Percentiles rank a stretch among this genome's conserved stretches.
phyloP scores from a whole-genome alignment of 37 sponge, comb jelly and placozoan species.

The Halichondria panicea region DNA sequence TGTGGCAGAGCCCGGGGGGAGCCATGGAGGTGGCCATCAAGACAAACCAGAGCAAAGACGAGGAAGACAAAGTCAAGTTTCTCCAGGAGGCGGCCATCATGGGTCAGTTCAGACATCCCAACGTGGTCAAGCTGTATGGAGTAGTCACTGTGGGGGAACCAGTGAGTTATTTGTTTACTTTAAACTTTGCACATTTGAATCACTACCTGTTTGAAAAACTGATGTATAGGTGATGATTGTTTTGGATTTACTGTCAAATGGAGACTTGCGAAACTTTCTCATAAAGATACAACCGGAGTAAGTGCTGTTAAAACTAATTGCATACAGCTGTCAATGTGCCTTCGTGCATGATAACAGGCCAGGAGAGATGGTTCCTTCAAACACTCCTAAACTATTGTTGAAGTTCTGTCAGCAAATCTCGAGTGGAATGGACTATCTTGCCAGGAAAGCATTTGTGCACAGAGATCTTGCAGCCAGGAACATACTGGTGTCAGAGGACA shows the following conservation, averaged over 20 bases:
- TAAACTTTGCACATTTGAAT: background rate
- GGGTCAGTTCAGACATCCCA: slow-evolving; percentile 49
- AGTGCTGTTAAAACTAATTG: background rate
- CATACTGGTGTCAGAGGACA: slow-evolving; percentile 5
- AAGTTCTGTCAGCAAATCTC: slow-evolving; percentile 15
- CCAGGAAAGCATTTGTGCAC: slow-evolving; percentile 9
- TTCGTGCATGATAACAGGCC: background rate
- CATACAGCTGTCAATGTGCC: background rate
- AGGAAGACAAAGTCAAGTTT: slow-evolving; percentile 43
- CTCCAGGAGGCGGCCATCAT: slow-evolving; percentile 60
- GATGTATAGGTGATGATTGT: slow-evolving; percentile 51
- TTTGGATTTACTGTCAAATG: slow-evolving; percentile 34
- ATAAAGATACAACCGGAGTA: slow-evolving; percentile 19
- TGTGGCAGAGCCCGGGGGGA: slow-evolving; percentile 9
- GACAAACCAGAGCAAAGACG: slow-evolving; percentile 13
- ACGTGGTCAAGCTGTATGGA: slow-evolving; percentile 45
- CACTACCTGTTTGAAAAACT: background rate
- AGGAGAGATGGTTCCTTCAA: background rate
- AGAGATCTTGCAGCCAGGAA: slow-evolving; percentile 29
- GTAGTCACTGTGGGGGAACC: slow-evolving; percentile 59
- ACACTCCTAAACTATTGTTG: background rate
- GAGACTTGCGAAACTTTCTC: slow-evolving; percentile 32
- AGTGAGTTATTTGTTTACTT: slow-evolving; percentile 8
- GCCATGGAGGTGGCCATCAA: slow-evolving; percentile 40
- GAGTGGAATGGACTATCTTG: slow-evolving; percentile 12